A percentile compares a stretch with the other conserved stretches of the same genome.
Evolutionary conservation across 2,113 vertebrate genomes (phyloP).

Genomic region (Microtus richardsoni): DNA sequence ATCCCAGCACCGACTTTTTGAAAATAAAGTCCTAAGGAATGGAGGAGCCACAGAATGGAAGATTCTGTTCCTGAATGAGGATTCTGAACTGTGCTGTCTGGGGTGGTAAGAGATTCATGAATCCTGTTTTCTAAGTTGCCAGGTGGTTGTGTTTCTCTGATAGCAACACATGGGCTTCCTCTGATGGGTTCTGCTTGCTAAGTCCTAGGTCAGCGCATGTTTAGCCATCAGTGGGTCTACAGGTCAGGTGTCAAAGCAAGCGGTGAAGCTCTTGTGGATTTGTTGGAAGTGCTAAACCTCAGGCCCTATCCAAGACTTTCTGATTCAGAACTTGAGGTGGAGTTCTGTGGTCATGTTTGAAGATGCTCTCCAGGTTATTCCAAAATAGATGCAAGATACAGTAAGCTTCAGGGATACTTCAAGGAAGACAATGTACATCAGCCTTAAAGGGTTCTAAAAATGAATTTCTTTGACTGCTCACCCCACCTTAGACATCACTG

Average conservation of each 20-base stretch:
- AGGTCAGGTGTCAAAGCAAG: too few species aligned
- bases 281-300: background rate
- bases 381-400: background rate
- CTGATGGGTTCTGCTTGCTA: too few species aligned
- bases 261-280: background rate
- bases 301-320: background rate
- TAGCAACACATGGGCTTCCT: background rate
- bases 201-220: fast-evolving
- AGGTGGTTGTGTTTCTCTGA: background rate
- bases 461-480: background rate
- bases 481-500: background rate
- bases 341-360: background rate
- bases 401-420: background rate
- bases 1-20: background rate
- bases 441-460: background rate
- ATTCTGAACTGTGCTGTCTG: background rate
- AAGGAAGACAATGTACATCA: background rate
- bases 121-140: background rate
- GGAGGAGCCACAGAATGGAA: background rate
- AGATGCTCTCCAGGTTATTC: background rate
- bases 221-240: background rate
- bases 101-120: background rate
- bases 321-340: background rate
- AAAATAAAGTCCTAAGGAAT: background rate
- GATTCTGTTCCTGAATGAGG: background rate